Percentiles rank a stretch among this genome's conserved stretches.
Evolutionary conservation across 2,797 vertebrate genomes (phyloP).

Genomic region (Thunnus albacares): DNA sequence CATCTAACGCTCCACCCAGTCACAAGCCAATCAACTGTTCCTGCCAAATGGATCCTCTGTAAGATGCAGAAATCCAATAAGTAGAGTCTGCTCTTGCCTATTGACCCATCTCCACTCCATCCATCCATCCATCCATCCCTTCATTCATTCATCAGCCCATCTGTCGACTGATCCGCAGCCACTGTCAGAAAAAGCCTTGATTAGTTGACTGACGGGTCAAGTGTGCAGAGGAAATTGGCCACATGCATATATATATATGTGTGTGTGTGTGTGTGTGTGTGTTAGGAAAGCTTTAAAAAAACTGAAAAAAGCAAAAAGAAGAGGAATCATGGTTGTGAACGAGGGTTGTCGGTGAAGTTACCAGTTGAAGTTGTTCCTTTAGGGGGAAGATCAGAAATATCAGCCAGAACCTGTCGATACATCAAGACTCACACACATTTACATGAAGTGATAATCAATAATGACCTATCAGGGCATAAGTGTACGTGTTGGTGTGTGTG

Average conservation of each 20-base stretch:
- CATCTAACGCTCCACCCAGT: neutral
- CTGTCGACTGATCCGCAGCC: constrained; percentile 15
- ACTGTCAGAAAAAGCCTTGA: constrained; percentile 29
- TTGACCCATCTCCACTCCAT: constrained; percentile 19
- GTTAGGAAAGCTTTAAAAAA: neutral
- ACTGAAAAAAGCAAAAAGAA: no score
- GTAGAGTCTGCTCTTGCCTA: constrained; percentile 21
- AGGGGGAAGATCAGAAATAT: constrained; percentile 24
- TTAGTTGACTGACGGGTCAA: constrained; percentile 29
- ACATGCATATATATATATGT: no score
- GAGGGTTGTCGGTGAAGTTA: neutral
- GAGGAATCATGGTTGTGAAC: neutral
- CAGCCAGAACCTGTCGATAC: constrained; percentile 1
- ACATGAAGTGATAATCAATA: constrained; percentile 63
- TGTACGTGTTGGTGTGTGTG: neutral
- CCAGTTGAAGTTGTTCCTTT: neutral
- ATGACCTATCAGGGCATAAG: constrained; percentile 9
- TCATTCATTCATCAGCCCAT: constrained; percentile 15
- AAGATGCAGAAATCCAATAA: constrained; percentile 22
- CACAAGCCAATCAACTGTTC: constrained; percentile 25
- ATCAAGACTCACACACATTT: constrained; percentile 29
- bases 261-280: neutral
- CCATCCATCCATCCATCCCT: neutral
- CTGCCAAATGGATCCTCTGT: constrained; percentile 19
- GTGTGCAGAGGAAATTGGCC: neutral